Percentiles rank a stretch among this genome's conserved stretches.
Conservation (phyloP, 2,888 invertebrate species). For the Hydrotaea diabolus region DNA sequence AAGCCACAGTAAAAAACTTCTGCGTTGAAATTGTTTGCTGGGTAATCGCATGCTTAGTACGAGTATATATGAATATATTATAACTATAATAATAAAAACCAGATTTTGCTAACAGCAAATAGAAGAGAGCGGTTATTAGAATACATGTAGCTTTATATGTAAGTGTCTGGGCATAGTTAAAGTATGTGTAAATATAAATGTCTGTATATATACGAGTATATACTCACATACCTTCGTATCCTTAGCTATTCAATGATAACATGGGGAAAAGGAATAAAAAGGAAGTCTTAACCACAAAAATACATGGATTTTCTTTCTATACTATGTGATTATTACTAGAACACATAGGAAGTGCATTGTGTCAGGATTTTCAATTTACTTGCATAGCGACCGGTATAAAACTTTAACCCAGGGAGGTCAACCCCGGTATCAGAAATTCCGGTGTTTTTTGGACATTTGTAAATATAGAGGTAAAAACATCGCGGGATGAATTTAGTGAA, state of each 20-base stretch:
- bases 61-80: slow-evolving; percentile 9
- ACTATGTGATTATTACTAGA: slow-evolving; percentile 6
- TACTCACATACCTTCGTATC: too few species aligned
- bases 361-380: not conserved
- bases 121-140: not conserved
- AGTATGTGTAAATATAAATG: not conserved
- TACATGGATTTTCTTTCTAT: slow-evolving; percentile 10
- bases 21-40: not conserved
- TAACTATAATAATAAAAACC: slow-evolving; percentile 17
- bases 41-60: not conserved
- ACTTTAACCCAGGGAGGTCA: too few species aligned
- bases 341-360: not conserved
- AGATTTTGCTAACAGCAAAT: slow-evolving; percentile 19
- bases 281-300: slow-evolving; percentile 24
- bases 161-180: not conserved
- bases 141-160: not conserved
- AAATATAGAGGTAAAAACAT: too few species aligned
- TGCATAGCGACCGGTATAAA: too few species aligned
- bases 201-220: not conserved
- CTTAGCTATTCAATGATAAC: too few species aligned
- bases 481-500: too few species aligned
- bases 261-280: not conserved
- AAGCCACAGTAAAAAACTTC: too few species aligned
- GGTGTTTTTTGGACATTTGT: too few species aligned
- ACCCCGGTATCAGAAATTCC: too few species aligned